These are phyloP conservation scores for Acanthosepion lycidas DNA, from an alignment of 2,888 invertebrate species.

Conservation along the genomic window DNA sequence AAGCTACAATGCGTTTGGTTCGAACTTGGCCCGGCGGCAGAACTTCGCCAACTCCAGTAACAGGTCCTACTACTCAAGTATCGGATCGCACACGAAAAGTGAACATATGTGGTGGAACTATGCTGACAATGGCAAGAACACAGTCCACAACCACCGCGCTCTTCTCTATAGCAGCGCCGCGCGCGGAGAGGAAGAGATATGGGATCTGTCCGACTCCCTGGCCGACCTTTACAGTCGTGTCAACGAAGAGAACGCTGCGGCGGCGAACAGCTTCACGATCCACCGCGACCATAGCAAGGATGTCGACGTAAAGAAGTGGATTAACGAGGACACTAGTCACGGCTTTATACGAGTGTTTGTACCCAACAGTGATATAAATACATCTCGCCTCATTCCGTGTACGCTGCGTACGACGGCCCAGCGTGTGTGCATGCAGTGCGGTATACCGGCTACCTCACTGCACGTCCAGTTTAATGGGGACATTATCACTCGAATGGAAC, in stretches of 20 bases:
- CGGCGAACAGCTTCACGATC: slow-evolving; percentile 47
- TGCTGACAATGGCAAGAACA: slow-evolving; percentile 25
- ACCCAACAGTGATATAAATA: slow-evolving; percentile 62
- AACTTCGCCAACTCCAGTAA: slow-evolving; percentile 38
- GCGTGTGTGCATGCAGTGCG: slow-evolving; percentile 71
- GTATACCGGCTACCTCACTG: slow-evolving; percentile 70
- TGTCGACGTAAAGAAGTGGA: slow-evolving; percentile 66
- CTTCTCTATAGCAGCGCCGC: neutral
- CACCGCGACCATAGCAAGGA: slow-evolving; percentile 50
- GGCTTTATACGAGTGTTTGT: slow-evolving; percentile 73
- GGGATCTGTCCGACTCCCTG: slow-evolving; percentile 73
- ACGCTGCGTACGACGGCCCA: slow-evolving; percentile 72
- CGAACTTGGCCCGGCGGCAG: neutral
- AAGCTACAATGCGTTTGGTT: slow-evolving; percentile 44
- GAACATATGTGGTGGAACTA: slow-evolving; percentile 41
- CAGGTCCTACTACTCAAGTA: slow-evolving; percentile 35
- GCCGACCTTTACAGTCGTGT: slow-evolving; percentile 68
- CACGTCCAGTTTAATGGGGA: slow-evolving; percentile 75
- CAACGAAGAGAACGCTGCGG: slow-evolving; percentile 57
- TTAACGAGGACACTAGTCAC: slow-evolving; percentile 69
- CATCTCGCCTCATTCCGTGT: slow-evolving; percentile 71
- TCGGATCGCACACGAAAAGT: neutral
- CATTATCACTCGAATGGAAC: slow-evolving; percentile 72
- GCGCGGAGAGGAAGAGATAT: slow-evolving; percentile 66
- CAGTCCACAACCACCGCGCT: neutral